Conservation (phyloP, 2,797 vertebrate genomes). For the Argentina silus region DNA sequence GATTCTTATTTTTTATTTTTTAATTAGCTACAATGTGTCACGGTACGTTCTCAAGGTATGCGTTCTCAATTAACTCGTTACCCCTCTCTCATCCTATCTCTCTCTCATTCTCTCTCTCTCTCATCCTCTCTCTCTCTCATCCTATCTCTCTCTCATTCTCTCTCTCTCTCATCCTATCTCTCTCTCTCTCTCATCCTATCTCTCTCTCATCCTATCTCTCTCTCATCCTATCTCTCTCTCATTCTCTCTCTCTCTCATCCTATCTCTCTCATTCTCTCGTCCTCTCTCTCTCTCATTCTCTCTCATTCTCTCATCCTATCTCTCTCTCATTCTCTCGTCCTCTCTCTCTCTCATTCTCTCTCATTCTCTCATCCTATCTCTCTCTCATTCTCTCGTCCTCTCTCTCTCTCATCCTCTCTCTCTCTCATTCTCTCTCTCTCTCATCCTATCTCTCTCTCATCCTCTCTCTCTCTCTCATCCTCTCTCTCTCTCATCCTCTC, state of each 20-base stretch:
- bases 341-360: too few species aligned
- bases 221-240: neutral
- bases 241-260: too few species aligned
- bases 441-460: slow-evolving; percentile 1
- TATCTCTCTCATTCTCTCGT: neutral
- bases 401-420: neutral
- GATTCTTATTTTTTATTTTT: slow-evolving; percentile 25
- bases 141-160: neutral
- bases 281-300: too few species aligned
- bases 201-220: neutral
- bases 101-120: too few species aligned
- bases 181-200: too few species aligned
- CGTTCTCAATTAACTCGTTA: neutral
- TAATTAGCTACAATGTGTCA: too few species aligned
- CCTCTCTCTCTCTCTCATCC: neutral
- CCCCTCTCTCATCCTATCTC: neutral
- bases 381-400: too few species aligned
- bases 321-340: neutral
- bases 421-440: too few species aligned
- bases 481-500: slow-evolving; percentile 37
- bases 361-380: too few species aligned
- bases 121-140: slow-evolving; percentile 29
- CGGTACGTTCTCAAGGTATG: too few species aligned
- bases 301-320: too few species aligned
- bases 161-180: too few species aligned